Base-by-base conservation (phyloP, 1,140 invertebrate species). In the Drosophila teissieri region DNA sequence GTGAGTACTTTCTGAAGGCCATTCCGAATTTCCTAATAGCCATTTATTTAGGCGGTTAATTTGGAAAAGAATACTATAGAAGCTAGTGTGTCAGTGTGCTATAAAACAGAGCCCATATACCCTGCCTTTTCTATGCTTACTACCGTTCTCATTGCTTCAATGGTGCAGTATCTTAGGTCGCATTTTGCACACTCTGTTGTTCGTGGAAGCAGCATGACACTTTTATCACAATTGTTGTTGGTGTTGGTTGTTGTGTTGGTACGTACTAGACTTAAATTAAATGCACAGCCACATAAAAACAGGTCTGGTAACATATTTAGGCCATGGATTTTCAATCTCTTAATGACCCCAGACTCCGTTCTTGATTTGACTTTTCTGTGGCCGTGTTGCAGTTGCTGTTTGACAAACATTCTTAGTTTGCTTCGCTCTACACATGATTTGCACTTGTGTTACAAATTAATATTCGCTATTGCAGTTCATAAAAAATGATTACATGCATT, bases 231-330 rank as follows among this genome's bases (percentile, higher is more conserved):
- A 82, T 83, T 60, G 48, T 78, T 78, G 63, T 76, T 75, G 36
- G 46, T 57, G 49, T 74, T 74, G 69, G 57, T 77, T 77, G 67
- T 78, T 77, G 58, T 89, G 84, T 79, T 80, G 74, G 80, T 90
- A 90, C 84, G 81, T 80, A 74, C 82, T 90, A 82, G 81, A 74
- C 73, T 90, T 90, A 90, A 90, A 68, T 82, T 85, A 85, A 77
- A 76, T 80, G 55, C 62, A 77, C 45, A 49, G 73, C 78, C 68
- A 49, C 76, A 72, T 52, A 27, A 42, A 36, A 64, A 49, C 15
- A 42, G 11, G 57, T 51, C 27, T 51, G 48, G 0, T 34, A 15
- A 51, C 48, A 51, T 15, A 31, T 11, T 17, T 5, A 11, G 48
- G 27, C 1, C 27, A 14, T n/a, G 27, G 48, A 51, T 51, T 51